Conservation (phyloP, 1,140 invertebrate species). For the Antheraea mylitta region DNA sequence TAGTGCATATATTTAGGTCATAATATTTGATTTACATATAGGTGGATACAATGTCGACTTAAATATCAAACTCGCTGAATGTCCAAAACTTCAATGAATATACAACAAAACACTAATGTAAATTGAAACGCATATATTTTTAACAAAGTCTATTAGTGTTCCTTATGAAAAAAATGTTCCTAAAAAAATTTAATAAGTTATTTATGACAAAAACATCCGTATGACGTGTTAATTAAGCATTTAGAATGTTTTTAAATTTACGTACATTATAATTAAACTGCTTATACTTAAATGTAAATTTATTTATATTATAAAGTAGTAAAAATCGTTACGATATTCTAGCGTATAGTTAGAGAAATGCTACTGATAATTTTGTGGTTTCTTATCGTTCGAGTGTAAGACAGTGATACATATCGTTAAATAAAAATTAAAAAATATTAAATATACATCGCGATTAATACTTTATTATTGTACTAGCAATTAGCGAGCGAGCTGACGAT, state of each 20-base stretch:
- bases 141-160: background rate
- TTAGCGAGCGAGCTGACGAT: conserved; percentile 44
- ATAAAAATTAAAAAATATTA: background rate
- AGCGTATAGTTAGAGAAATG: background rate
- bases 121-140: background rate
- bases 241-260: no score
- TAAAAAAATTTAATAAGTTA: no score
- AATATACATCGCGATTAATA: background rate
- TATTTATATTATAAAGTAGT: no score
- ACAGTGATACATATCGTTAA: background rate
- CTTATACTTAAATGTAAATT: no score
- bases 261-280: no score
- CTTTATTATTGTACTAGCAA: conserved; percentile 21
- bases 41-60: conserved; percentile 25
- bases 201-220: background rate
- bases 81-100: conserved; percentile 12
- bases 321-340: background rate
- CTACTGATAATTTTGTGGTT: background rate
- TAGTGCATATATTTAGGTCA: conserved; percentile 59
- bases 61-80: conserved; percentile 27
- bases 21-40: conserved; percentile 29
- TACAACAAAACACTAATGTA: background rate
- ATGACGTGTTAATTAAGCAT: background rate
- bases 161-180: background rate
- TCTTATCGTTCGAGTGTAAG: background rate